Conservation (phyloP, 2,113 vertebrate genomes). For the Agapornis roseicollis region DNA sequence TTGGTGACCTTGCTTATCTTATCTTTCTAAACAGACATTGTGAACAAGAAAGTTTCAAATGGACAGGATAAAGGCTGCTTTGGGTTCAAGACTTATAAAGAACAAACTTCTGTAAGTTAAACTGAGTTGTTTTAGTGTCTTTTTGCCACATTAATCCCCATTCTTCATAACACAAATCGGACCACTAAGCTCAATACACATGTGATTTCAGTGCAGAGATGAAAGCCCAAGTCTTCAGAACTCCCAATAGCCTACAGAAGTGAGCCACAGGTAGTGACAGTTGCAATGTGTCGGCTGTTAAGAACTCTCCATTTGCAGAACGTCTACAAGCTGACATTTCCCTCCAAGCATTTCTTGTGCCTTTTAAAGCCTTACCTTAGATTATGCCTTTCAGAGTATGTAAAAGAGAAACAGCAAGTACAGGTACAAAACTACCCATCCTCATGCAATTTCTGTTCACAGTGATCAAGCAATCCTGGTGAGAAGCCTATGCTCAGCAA, state of each 20-base stretch:
- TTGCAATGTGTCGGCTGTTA: neutral
- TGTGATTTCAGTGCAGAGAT: neutral
- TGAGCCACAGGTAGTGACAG: neutral
- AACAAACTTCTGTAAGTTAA: neutral
- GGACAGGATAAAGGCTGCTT: neutral
- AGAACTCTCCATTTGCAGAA: neutral
- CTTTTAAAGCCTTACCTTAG: neutral
- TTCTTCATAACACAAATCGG: neutral
- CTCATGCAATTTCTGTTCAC: neutral
- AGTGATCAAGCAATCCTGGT: neutral
- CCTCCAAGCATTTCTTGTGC: neutral
- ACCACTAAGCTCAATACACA: neutral
- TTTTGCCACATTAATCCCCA: neutral
- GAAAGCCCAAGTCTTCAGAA: neutral
- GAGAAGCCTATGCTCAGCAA: neutral
- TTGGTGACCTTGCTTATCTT: conserved; percentile 10
- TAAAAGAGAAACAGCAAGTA: neutral
- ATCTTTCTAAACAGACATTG: conserved; percentile 2
- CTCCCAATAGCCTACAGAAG: neutral
- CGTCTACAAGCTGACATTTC: neutral
- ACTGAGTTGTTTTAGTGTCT: neutral
- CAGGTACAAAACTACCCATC: neutral
- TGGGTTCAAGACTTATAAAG: neutral
- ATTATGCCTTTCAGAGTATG: neutral
- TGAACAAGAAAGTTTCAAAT: neutral